These are phyloP conservation scores for Bergia puertoricense DNA, from an alignment of 92 coral and sea anemone genomes.

Conservation along the genomic window DNA sequence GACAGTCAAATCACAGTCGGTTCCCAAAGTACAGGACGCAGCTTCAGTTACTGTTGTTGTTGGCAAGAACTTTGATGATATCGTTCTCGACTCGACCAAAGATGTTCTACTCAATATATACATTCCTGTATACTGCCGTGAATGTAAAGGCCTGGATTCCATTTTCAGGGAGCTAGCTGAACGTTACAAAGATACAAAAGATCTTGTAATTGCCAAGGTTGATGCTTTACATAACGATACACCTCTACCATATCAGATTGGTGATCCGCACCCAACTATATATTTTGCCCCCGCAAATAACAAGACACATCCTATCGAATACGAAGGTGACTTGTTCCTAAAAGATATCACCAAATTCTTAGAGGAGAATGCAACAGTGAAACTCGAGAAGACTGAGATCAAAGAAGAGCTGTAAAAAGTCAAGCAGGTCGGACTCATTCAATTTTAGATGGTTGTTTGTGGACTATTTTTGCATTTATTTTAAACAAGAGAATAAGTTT, in stretches of 20 bases:
- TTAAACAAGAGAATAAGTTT: no score
- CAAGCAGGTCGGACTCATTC: background rate
- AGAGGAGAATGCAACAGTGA: constrained; percentile 81
- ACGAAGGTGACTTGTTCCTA: constrained; percentile 80
- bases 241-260: constrained; percentile 68
- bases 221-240: constrained; percentile 92
- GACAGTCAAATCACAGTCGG: constrained; percentile 86
- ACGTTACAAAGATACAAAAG: constrained; percentile 74
- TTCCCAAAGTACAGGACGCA: constrained; percentile 83
- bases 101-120: constrained; percentile 96
- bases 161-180: constrained; percentile 85
- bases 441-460: no score
- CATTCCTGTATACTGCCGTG: constrained; percentile 96
- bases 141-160: constrained; percentile 85
- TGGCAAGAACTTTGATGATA: constrained; percentile 86
- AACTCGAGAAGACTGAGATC: constrained; percentile 59
- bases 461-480: no score
- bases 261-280: constrained; percentile 84
- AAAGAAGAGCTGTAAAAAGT: constrained; percentile 72
- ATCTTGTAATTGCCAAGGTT: constrained; percentile 90
- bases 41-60: constrained; percentile 88
- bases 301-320: constrained; percentile 82
- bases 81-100: constrained; percentile 81
- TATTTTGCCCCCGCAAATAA: constrained; percentile 82
- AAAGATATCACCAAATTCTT: constrained; percentile 82